Conservation (phyloP, 1,140 invertebrate genomes). For the Lasaia peninsularis region DNA sequence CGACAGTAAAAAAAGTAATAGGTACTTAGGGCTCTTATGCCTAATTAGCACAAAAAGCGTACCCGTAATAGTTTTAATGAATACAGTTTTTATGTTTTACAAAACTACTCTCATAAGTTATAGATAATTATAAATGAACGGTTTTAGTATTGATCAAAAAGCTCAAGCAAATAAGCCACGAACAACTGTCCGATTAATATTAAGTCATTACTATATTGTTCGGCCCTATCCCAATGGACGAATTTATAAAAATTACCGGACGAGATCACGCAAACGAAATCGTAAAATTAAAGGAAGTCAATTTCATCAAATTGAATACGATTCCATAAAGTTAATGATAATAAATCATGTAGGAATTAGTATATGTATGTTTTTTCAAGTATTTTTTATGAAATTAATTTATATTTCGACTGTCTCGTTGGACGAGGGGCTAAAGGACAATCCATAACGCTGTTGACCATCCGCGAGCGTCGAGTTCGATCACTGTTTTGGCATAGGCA, state of each 20-base stretch:
- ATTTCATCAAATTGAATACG: constrained; percentile 66
- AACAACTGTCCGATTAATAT: constrained; percentile 60
- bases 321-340: constrained; percentile 37
- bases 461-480: too few species aligned
- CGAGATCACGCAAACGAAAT: constrained; percentile 74
- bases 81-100: too few species aligned
- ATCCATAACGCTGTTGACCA: too few species aligned
- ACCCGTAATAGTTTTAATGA: too few species aligned
- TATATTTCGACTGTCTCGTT: too few species aligned
- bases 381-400: neutral
- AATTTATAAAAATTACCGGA: constrained; percentile 72
- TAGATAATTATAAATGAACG: too few species aligned
- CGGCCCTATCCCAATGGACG: constrained; percentile 65
- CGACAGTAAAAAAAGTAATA: too few species aligned
- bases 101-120: too few species aligned
- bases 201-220: constrained; percentile 58
- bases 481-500: too few species aligned
- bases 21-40: too few species aligned
- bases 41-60: too few species aligned
- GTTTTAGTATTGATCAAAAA: neutral
- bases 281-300: constrained; percentile 71
- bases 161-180: constrained; percentile 26
- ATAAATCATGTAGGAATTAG: constrained; percentile 1
- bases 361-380: neutral
- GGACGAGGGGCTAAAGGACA: too few species aligned